Evolutionary conservation across 2,888 invertebrate genomes (phyloP).

Genomic region (Eupelmus urozonus): DNA sequence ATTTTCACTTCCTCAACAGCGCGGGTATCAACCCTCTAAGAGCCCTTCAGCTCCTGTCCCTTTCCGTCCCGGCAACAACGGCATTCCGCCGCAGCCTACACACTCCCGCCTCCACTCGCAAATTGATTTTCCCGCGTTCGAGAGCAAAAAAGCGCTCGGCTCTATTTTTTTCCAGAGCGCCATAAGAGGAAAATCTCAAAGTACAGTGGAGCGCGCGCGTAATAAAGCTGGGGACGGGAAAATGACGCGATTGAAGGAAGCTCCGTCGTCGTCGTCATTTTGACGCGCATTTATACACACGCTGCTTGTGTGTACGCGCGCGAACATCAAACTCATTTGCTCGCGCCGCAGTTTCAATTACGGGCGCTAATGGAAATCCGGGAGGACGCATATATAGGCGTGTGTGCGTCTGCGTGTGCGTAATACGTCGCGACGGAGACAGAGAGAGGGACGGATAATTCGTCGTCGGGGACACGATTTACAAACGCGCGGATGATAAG

Average conservation of each 20-base stretch:
- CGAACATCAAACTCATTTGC: slow-evolving; percentile 59
- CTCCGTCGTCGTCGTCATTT: no score
- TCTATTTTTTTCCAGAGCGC: no score
- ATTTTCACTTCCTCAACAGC: slow-evolving; percentile 15
- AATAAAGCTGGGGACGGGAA: slow-evolving; percentile 29
- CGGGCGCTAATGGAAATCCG: slow-evolving; percentile 60
- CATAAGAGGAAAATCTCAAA: no score
- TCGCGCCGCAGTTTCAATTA: slow-evolving; percentile 61
- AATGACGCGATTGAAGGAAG: slow-evolving; percentile 26
- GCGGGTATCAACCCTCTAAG: background rate
- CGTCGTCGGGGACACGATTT: slow-evolving; percentile 28
- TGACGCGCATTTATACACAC: slow-evolving; percentile 9
- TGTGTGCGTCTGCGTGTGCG: slow-evolving; percentile 10
- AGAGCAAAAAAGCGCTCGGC: slow-evolving; percentile 3
- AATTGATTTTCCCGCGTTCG: slow-evolving; percentile 43
- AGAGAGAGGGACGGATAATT: slow-evolving; percentile 18
- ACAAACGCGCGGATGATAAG: slow-evolving; percentile 40
- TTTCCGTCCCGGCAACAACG: slow-evolving; percentile 9
- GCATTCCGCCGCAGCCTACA: background rate
- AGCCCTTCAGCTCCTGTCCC: slow-evolving; percentile 52
- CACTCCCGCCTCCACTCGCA: background rate
- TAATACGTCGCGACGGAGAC: background rate
- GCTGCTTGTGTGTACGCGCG: background rate
- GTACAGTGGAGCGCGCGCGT: background rate
- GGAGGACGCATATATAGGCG: slow-evolving; percentile 36